These are phyloP conservation scores for Anolis carolinensis DNA, from an alignment of 2,113 vertebrate genomes.

Conservation along the genomic window DNA sequence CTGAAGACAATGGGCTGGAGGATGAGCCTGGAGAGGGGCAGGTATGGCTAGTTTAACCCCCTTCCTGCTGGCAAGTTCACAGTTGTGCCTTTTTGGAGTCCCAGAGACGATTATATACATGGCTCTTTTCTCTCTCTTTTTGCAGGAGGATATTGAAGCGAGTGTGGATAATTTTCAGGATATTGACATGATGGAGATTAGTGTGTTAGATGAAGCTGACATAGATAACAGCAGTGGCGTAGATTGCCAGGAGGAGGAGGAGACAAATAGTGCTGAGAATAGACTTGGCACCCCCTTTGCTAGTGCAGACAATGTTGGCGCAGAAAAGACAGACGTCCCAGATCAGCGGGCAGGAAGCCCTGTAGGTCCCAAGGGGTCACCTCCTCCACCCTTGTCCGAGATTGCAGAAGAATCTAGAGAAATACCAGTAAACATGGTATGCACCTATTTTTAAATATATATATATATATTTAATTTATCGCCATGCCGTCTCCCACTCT, in stretches of 20 bases:
- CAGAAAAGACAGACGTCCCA: constrained; percentile 71
- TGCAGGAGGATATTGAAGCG: constrained; percentile 84
- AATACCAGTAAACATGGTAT: constrained; percentile 15
- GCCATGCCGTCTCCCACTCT: too few relatives aligned
- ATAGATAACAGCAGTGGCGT: constrained; percentile 84
- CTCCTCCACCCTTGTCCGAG: constrained; percentile 20
- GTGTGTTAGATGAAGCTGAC: constrained; percentile 89
- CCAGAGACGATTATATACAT: not conserved
- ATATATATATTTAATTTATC: too few relatives aligned
- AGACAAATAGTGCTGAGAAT: constrained; percentile 76
- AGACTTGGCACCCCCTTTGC: constrained; percentile 73
- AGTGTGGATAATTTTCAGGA: constrained; percentile 89
- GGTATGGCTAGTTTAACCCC: constrained; percentile 63
- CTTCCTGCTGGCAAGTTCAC: not conserved
- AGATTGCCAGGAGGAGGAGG: constrained; percentile 79
- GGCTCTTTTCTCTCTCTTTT: not conserved
- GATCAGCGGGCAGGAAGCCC: constrained; percentile 73
- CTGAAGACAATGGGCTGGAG: constrained; percentile 86
- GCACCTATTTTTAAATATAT: not conserved
- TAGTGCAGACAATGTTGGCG: constrained; percentile 69
- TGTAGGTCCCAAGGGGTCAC: constrained; percentile 57
- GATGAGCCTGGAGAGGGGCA: constrained; percentile 90
- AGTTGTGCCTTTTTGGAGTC: not conserved
- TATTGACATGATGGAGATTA: constrained; percentile 95
- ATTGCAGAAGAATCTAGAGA: constrained; percentile 40